Evolutionary conservation across 1,140 invertebrate genomes (phyloP).

Genomic region (Euglossa dilemma): DNA sequence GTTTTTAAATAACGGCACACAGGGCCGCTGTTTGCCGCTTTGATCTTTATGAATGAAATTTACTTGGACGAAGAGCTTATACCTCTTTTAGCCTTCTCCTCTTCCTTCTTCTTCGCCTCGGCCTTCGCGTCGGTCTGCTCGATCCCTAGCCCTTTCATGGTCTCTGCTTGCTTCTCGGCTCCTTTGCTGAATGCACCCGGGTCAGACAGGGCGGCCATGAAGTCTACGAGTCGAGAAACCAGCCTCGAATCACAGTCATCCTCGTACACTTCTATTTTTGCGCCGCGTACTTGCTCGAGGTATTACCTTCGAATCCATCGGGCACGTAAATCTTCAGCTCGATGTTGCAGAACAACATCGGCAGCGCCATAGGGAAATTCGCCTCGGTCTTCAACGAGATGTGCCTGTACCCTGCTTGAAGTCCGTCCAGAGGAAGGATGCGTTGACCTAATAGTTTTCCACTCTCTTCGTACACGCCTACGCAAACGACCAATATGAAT

Average conservation of each 20-base stretch:
- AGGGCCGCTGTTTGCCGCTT: not conserved
- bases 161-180: constrained; percentile 89
- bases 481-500: not conserved
- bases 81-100: constrained; percentile 76
- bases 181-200: constrained; percentile 94
- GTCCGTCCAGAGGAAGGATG: constrained; percentile 97
- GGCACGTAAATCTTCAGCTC: constrained; percentile 99
- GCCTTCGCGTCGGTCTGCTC: constrained; percentile 79
- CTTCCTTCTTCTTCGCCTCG: constrained; percentile 79
- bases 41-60: not conserved
- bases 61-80: not conserved
- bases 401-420: constrained; percentile 98
- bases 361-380: constrained; percentile 99
- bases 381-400: constrained; percentile 99
- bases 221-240: constrained; percentile 85
- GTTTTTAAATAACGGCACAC: not conserved
- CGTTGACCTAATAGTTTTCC: constrained; percentile 98
- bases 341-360: constrained; percentile 99
- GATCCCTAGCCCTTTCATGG: constrained; percentile 86
- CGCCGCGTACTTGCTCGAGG: not conserved
- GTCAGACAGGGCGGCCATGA: constrained; percentile 98
- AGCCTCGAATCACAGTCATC: constrained; percentile 14
- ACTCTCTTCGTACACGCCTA: constrained; percentile 97
- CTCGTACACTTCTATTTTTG: constrained; percentile 47
- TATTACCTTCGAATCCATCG: constrained; percentile 97